phyloP scores from a whole-genome alignment of 1,140 invertebrate genomes.

The Ctenoplectra terminalis region DNA sequence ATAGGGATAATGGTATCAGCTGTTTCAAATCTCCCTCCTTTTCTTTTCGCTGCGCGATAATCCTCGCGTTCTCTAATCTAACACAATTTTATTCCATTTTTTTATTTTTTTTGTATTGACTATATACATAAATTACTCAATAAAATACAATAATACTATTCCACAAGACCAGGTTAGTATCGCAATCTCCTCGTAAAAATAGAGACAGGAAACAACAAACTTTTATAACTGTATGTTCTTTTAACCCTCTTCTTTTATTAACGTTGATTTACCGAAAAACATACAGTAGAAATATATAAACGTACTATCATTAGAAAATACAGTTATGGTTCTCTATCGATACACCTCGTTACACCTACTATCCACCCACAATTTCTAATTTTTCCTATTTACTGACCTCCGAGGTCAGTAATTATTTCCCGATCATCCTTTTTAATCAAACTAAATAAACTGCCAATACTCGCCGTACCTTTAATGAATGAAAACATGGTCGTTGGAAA shows the following conservation, averaged over 20 bases:
- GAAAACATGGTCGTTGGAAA: not conserved
- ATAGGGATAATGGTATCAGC: not conserved
- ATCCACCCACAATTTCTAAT: not conserved
- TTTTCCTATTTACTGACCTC: not conserved
- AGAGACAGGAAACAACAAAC: not conserved
- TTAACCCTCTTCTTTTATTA: not conserved
- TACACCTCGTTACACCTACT: not conserved
- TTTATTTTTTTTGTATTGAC: too few relatives aligned
- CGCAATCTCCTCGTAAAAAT: not conserved
- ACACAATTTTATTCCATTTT: not conserved
- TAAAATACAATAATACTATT: not conserved
- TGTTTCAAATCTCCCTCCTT: not conserved
- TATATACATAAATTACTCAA: not conserved
- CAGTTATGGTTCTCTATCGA: too few relatives aligned
- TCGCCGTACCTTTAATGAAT: not conserved
- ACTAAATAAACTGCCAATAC: not conserved
- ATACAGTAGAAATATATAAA: not conserved
- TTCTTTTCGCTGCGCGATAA: not conserved
- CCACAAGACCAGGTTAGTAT: too few relatives aligned
- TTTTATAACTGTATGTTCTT: not conserved
- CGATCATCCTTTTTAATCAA: not conserved
- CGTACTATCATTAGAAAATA: too few relatives aligned
- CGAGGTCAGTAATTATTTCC: not conserved
- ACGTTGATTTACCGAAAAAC: not conserved
- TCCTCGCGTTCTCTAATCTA: not conserved